Conservation (phyloP, 2,888 invertebrate genomes). For the Pachycephus smyrnensis region DNA sequence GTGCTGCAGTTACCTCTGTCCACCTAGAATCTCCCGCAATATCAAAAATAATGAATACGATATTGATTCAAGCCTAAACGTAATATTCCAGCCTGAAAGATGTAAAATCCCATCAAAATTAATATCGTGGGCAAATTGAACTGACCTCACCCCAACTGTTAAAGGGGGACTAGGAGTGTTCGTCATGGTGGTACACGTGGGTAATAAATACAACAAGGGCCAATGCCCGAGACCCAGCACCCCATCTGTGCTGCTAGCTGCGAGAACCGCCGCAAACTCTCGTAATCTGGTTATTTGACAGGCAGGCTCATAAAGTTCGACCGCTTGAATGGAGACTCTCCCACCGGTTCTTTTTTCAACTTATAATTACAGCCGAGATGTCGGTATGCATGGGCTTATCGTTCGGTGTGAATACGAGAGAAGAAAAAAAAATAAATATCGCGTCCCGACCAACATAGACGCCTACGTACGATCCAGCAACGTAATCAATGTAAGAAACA, state of each 20-base stretch:
- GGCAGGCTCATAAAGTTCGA: conserved; percentile 26
- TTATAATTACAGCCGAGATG: conserved; percentile 26
- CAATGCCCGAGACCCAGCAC: not conserved
- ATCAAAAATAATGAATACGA: not conserved
- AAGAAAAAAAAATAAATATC: not conserved
- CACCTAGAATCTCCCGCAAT: not conserved
- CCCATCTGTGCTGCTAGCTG: conserved; percentile 2
- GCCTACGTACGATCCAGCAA: not conserved
- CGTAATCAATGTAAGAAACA: not conserved
- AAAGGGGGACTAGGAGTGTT: not conserved
- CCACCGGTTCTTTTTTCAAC: conserved; percentile 23
- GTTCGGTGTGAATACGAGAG: not conserved
- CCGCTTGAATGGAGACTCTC: conserved; percentile 26
- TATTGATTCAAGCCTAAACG: not conserved
- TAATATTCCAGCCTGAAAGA: not conserved
- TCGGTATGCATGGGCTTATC: not conserved
- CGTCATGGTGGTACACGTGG: not conserved
- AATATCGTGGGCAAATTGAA: conserved; percentile 31
- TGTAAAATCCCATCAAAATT: conserved; percentile 38
- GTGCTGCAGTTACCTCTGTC: not conserved
- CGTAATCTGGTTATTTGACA: conserved; percentile 24
- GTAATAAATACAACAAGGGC: conserved; percentile 5
- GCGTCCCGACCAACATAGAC: not conserved
- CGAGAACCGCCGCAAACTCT: not conserved
- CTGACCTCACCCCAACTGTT: conserved; percentile 5